phyloP scores from a whole-genome alignment of 2,888 invertebrate genomes.

The Tethea ocularis region DNA sequence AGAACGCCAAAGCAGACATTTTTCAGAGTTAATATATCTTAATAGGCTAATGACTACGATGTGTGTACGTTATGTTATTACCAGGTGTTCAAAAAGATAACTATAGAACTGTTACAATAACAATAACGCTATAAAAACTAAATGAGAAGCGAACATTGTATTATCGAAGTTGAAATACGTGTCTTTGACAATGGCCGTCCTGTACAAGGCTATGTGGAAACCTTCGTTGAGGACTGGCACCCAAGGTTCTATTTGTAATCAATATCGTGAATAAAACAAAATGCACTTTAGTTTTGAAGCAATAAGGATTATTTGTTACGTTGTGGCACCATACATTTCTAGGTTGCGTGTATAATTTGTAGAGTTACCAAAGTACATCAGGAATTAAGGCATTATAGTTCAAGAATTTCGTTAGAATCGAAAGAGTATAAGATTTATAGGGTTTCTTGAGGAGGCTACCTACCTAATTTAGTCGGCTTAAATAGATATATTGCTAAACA shows the following conservation, averaged over 20 bases:
- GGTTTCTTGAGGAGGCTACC: too few relatives aligned
- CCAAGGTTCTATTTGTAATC: slow-evolving; percentile 38
- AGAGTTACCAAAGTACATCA: not conserved
- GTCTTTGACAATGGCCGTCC: slow-evolving; percentile 60
- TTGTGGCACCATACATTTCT: not conserved
- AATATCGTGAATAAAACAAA: slow-evolving; percentile 27
- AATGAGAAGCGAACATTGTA: slow-evolving; percentile 16
- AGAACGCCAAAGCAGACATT: too few relatives aligned
- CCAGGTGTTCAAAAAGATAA: not conserved
- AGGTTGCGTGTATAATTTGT: not conserved
- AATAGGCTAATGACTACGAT: too few relatives aligned
- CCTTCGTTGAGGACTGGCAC: slow-evolving; percentile 44
- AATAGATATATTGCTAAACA: too few relatives aligned
- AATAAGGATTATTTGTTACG: slow-evolving; percentile 22
- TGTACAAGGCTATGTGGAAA: slow-evolving; percentile 51
- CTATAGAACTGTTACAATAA: not conserved
- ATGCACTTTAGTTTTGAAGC: slow-evolving; percentile 29
- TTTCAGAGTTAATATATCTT: too few relatives aligned
- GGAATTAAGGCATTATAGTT: not conserved
- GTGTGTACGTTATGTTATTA: not conserved
- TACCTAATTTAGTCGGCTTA: too few relatives aligned
- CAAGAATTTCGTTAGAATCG: not conserved
- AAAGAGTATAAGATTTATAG: not conserved
- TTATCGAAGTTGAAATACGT: slow-evolving; percentile 23
- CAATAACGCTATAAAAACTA: slow-evolving; percentile 21